phyloP scores from a whole-genome alignment of 2,113 vertebrate genomes.

The Kryptolebias marmoratus region DNA sequence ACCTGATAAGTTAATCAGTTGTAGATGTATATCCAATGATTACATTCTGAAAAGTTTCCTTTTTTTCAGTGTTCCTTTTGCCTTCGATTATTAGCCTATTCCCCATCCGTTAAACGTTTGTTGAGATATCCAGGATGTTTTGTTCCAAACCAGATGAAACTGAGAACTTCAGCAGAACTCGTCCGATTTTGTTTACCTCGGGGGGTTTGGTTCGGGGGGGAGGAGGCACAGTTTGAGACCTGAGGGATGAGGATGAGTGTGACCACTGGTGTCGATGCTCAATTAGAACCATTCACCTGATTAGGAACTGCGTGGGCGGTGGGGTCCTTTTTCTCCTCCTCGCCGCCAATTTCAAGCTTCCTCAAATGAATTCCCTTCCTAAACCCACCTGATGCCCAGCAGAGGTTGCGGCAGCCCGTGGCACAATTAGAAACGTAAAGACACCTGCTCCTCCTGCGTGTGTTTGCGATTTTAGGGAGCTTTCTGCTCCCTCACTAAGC shows the following conservation, averaged over 20 bases:
- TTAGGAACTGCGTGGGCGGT: conserved; percentile 49
- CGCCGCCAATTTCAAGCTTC: conserved; percentile 46
- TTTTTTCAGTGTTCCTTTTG: too few relatives aligned
- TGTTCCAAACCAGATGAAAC: conserved; percentile 3
- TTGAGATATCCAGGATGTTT: neutral
- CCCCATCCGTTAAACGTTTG: neutral
- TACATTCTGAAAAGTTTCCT: too few relatives aligned
- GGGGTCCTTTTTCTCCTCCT: conserved; percentile 26
- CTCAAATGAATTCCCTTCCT: conserved; percentile 76
- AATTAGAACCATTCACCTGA: conserved; percentile 60
- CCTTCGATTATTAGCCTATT: neutral
- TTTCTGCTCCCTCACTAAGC: conserved; percentile 5
- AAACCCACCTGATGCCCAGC: conserved; percentile 74
- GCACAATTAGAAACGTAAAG: conserved; percentile 40
- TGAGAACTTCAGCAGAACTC: neutral
- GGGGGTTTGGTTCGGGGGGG: conserved; percentile 1
- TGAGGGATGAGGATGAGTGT: conserved; percentile 54
- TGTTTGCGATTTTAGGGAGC: conserved; percentile 1
- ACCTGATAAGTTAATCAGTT: too few relatives aligned
- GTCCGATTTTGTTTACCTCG: conserved; percentile 7
- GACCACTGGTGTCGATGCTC: conserved; percentile 42
- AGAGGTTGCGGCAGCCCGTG: conserved; percentile 48
- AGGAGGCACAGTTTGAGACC: conserved; percentile 1
- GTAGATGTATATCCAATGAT: too few relatives aligned
- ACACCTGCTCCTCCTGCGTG: conserved; percentile 65